Conservation (phyloP, 2,888 invertebrate species). For the Eilema sororculum region DNA sequence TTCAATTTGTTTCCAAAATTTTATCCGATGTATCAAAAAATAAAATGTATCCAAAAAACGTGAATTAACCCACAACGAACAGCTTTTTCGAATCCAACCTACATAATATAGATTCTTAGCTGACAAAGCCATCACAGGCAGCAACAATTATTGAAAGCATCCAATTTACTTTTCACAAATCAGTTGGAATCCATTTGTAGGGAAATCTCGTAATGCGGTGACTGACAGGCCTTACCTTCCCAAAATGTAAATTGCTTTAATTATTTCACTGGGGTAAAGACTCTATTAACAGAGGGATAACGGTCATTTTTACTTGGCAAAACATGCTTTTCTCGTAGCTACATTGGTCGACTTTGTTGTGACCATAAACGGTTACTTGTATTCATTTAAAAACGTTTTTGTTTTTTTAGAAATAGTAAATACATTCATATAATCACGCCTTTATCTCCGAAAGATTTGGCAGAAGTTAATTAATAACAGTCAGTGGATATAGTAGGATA, state of each 20-base stretch:
- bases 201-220: conserved; percentile 35
- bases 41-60: neutral
- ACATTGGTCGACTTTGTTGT: conserved; percentile 42
- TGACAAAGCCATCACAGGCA: conserved; percentile 10
- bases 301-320: conserved; percentile 29
- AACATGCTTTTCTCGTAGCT: neutral
- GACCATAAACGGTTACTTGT: conserved; percentile 44
- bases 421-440: too few relatives aligned
- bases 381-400: conserved; percentile 45
- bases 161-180: conserved; percentile 48
- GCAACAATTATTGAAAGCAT: conserved; percentile 39
- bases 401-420: conserved; percentile 8
- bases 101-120: too few relatives aligned
- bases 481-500: too few relatives aligned
- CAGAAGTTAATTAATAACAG: too few relatives aligned
- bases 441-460: too few relatives aligned
- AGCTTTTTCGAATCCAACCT: neutral
- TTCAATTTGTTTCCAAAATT: too few relatives aligned
- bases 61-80: neutral
- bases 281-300: conserved; percentile 22
- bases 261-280: conserved; percentile 26
- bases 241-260: conserved; percentile 47
- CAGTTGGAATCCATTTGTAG: conserved; percentile 47
- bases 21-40: too few relatives aligned
- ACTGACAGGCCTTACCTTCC: conserved; percentile 46